Evolutionary conservation across 2,888 invertebrate genomes (phyloP), one percentile per base, ranked within the genome.

Genomic region (Erebia epiphron): DNA sequence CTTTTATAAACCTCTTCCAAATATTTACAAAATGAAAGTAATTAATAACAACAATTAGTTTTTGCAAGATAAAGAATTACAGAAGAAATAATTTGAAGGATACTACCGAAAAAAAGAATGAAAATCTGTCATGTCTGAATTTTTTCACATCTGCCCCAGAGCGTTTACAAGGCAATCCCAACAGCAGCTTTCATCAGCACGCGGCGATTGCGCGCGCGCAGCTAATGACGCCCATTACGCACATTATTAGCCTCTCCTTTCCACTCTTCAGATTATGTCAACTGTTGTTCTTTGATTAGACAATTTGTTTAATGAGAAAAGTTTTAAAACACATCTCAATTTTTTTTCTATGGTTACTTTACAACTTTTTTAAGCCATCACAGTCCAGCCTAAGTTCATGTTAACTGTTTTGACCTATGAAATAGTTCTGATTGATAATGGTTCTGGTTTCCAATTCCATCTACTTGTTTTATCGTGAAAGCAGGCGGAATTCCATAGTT

Each of bases 121-220:
- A 43, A 11, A 61, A 54, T 61, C 16, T 69, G 80, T 68, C 82
- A 56, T 74, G 71, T 88, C 86, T 88, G 82, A n/a, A 21, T n/a
- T 41, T 82, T 82, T 18, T 50, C 72, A 77, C 72, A 73, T 65
- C 77, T 61, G 41, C 16, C 70, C 70, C 76, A 79, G 80, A 83
- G 86, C 88, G 90, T 91, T 89, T 89, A 89, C 89, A 84, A 88
- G 88, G 90, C 87, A 92, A 92, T 91, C 88, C 87, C 85, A 78
- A 80, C 82, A 84, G 82, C 82, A 85, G 83, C 85, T 89, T 89
- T 89, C 90, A 89, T 89, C 89, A 89, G 84, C 83, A 79, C 81
- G 82, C 83, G 83, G 87, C 84, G 88, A 90, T 90, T 89, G 88
- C 89, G 89, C 88, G 83, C 84, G 88, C 88, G 85, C 85, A 78